Base-by-base conservation (phyloP, 2,797 vertebrate species). In the Onychomys arenicola region DNA sequence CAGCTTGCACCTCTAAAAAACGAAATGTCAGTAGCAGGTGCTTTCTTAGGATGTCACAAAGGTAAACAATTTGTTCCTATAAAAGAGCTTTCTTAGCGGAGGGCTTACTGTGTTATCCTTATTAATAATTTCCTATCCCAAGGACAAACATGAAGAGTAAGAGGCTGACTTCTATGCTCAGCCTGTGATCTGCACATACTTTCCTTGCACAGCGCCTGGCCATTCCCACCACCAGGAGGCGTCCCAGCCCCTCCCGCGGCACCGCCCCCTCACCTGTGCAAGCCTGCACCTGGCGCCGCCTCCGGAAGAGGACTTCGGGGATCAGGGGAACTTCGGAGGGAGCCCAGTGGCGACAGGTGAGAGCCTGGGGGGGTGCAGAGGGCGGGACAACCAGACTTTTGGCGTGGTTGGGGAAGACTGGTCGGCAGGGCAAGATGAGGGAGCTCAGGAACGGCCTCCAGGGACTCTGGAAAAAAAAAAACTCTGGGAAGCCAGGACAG, bases 241-340 rank as follows among this genome's bases (percentile, higher is more conserved):
- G 86, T 75, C 49, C 78, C 61, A 17, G 85, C 23, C 61, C 88
- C 63, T 92, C 92, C 93, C 46, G 34, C 34, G n/a, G 65, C 78
- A 19, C 97, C 97, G 57, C 98, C 96, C 93, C 90, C 92, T 95
- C 96, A 98, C 98, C 98, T 98, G 97, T 96, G 85, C 85, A 0
- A 69, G 29, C 34, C 0, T 34, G 77, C 96, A 97, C 96, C 97
- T 95, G 97, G 91, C 69, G 0, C 97, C 97, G 89, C 97, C 97
- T 95, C 97, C 97, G 96, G 98, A 98, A 98, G 95, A 97, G 81
- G 73, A 82, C 37, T 81, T 23, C 29, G 0, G 46, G 89, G 81
- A 76, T 4, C 43, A 37, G 29, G 97, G 95, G 88, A 85, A 94
- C 90, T 65, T 90, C 55, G 73, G 77, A 89, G 67, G 81, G 71